These are phyloP conservation scores for Gobius niger DNA, from an alignment of 2,113 vertebrate species.

Conservation along the genomic window DNA sequence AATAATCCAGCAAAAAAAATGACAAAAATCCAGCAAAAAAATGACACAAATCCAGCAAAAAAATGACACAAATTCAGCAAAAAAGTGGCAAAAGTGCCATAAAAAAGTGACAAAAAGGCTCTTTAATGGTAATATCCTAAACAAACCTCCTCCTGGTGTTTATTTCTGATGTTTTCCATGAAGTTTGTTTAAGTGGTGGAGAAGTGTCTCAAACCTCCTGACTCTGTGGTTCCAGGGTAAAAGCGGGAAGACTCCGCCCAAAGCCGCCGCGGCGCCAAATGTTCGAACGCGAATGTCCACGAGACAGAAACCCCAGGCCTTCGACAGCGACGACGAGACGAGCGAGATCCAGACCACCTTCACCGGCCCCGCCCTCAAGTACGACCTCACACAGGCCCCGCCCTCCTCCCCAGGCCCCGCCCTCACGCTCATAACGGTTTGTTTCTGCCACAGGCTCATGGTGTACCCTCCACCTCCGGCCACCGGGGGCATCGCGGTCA, in stretches of 20 bases:
- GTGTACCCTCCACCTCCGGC: slow-evolving; percentile 96
- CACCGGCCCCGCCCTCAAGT: slow-evolving; percentile 94
- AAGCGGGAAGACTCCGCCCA: not conserved
- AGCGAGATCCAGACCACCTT: slow-evolving; percentile 90
- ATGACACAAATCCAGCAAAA: too few species aligned
- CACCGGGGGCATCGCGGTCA: slow-evolving; percentile 96
- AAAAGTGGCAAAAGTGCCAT: too few species aligned
- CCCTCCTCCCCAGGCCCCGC: slow-evolving; percentile 92
- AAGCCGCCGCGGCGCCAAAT: not conserved
- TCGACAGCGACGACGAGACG: slow-evolving; percentile 85
- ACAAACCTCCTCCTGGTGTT: too few species aligned
- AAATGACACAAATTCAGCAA: too few species aligned
- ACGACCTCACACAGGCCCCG: slow-evolving; percentile 77
- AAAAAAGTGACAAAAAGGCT: too few species aligned
- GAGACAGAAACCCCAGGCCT: slow-evolving; percentile 61
- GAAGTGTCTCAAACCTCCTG: too few species aligned
- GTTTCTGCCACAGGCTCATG: slow-evolving; percentile 80
- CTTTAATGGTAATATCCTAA: too few species aligned
- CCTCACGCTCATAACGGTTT: slow-evolving; percentile 83
- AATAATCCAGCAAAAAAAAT: too few species aligned
- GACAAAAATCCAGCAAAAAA: too few species aligned
- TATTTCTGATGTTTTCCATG: too few species aligned
- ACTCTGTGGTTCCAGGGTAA: not conserved
- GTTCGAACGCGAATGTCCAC: slow-evolving; percentile 75
- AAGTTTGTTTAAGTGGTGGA: too few species aligned